Evolutionary conservation across 2,113 vertebrate species (phyloP).

Genomic region (Festucalex cinctus): DNA sequence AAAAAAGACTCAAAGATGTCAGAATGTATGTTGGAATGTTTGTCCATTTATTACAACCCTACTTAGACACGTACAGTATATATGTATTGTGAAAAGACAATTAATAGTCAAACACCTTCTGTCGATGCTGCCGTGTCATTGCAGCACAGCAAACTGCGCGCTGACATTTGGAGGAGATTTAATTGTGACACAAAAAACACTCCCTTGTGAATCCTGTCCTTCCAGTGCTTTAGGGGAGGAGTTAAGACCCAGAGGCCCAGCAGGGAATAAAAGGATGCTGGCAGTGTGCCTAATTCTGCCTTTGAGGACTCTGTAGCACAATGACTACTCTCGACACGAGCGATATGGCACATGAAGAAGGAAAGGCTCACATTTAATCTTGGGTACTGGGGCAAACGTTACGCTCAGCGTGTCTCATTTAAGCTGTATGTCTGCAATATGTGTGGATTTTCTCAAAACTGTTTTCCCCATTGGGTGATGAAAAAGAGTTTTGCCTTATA

Average conservation of each 20-base stretch:
- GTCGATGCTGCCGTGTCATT: constrained; percentile 16
- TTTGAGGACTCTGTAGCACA: constrained; percentile 34
- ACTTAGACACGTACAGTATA: background rate
- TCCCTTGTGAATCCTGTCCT: constrained; percentile 15
- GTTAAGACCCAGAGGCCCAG: constrained; percentile 15
- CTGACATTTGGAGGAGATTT: constrained; percentile 15
- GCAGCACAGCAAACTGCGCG: constrained; percentile 9
- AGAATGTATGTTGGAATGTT: background rate
- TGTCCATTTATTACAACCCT: background rate
- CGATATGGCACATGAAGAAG: constrained; percentile 11
- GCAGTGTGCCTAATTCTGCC: constrained; percentile 24
- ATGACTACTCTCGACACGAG: constrained; percentile 22
- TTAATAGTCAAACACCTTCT: background rate
- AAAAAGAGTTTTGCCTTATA: background rate
- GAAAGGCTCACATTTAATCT: constrained; percentile 41
- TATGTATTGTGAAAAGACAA: background rate
- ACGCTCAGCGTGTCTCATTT: constrained; percentile 16
- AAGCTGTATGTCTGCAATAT: constrained; percentile 14
- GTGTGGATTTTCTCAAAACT: background rate
- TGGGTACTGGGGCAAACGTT: constrained; percentile 21
- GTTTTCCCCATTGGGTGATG: background rate
- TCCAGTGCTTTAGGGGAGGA: constrained; percentile 1
- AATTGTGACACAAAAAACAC: constrained; percentile 12
- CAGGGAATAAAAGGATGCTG: constrained; percentile 24
- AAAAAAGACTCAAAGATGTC: background rate